These are phyloP conservation scores for Globia sparganii DNA, from an alignment of 2,888 invertebrate species.

Conservation along the genomic window DNA sequence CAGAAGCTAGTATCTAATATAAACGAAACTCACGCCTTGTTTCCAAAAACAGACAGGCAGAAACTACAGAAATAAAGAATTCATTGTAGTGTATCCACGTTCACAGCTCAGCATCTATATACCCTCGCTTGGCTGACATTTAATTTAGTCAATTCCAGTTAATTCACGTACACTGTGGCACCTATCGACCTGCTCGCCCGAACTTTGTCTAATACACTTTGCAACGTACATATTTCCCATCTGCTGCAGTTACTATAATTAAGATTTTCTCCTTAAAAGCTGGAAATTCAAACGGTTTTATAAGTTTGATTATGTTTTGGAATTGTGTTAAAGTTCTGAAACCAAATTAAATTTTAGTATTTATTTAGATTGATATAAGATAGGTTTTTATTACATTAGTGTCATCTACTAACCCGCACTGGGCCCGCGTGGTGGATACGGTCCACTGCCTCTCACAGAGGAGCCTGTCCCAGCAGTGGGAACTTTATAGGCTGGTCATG, in stretches of 20 bases:
- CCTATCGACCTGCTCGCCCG: constrained; percentile 74
- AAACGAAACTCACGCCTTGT: neutral
- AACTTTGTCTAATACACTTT: constrained; percentile 84
- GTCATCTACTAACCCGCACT: too few relatives aligned
- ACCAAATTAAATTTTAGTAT: neutral
- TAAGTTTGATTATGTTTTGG: constrained; percentile 45
- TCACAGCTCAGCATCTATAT: constrained; percentile 36
- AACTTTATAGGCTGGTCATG: too few relatives aligned
- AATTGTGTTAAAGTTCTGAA: constrained; percentile 9
- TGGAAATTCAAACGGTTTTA: constrained; percentile 13
- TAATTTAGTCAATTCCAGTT: constrained; percentile 70
- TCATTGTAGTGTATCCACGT: constrained; percentile 40
- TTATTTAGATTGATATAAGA: neutral
- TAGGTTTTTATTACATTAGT: neutral
- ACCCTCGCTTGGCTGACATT: constrained; percentile 49
- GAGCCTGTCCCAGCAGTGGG: too few relatives aligned
- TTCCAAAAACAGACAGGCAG: neutral
- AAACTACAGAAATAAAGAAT: neutral
- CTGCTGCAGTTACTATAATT: constrained; percentile 75
- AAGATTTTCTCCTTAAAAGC: constrained; percentile 71
- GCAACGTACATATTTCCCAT: constrained; percentile 77
- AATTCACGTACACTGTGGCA: constrained; percentile 61
- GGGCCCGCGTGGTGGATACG: too few relatives aligned
- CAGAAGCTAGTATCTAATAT: too few relatives aligned
- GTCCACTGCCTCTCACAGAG: too few relatives aligned